Evolutionary conservation across 2,888 invertebrate genomes (phyloP), one percentile per base, ranked within the genome.

Genomic region (Agrochola macilenta): DNA sequence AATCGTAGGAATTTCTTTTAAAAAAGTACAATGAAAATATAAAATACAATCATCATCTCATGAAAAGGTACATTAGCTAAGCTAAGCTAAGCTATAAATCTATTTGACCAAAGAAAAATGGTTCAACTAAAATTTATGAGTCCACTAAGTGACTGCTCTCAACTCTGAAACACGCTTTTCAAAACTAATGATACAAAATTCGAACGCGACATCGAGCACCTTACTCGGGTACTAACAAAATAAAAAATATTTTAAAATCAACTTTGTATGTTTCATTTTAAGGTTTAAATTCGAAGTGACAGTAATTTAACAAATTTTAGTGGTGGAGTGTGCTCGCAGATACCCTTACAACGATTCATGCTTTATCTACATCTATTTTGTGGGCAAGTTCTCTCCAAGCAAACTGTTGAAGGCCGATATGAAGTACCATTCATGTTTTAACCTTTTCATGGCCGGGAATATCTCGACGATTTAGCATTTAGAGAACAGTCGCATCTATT

Each of bases 341-440:
- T 82, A 87, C 87, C 81, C 86, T 86, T 85, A 85, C 83, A 83
- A 70, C 82, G 79, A 83, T 85, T 83, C 94, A 89, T 95, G 95
- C 88, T 87, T 88, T 94, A 95, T 95, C 95, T 95, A 78, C 92
- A 95, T 95, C 95, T 81, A 76, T 85, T 86, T 83, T 58, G 85
- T 74, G 79, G 75, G 75, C 69, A 81, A 85, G 74, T 84, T 78
- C 82, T 78, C 87, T 87, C 68, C 63, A 77, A 83, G 69, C 70
- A 75, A 82, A 85, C 90, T 90, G 88, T 91, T 90, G 88, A 92
- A 93, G 92, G 93, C 84, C 90, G 78, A 85, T 86, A 81, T 88
- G 66, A 79, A 94, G 93, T 57, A 84, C 86, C 83, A 90, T 92
- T 85, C 65, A 82, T 81, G 74, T 57, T 83, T 70, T 77, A 82